Base-by-base conservation (phyloP, 1,140 invertebrate species). In the Macrotrachela quadricornifera region DNA sequence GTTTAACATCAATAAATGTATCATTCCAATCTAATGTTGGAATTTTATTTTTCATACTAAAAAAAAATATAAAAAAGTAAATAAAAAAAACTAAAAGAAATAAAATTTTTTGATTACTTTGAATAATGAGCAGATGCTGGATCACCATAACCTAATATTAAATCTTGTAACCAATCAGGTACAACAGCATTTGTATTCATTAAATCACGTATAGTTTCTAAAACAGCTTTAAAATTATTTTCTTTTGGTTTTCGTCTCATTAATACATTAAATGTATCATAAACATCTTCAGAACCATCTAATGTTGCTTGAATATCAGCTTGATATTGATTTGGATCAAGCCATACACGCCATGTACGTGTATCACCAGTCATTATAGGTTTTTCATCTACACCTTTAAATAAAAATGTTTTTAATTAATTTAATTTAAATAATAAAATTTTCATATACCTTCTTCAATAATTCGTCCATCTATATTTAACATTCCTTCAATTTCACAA, bases 151-250 rank as follows among this genome's bases (percentile, higher is more conserved):
- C 94, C 92, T 6, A 99, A 74, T 51, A 99, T 83, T 57, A 97
- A 83, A 66, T 99, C 88, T 63, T 94, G 85, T 8, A 99, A 71
- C 94, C 94, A 99, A 61, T 94, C 82, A 0, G 94, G 94, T 1
- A 99, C 92, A 15, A 99, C 90, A 42, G 41, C 41, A 17, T 46
- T 46, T 0, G 90, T 95, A 64, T 97, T 99, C 87, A 99, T 96
- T 46, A 99, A 74, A 69, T 95, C 86, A 6, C 92, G 72, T 57
- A 99, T 97, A 0, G 94, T 99, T 70, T 96, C 88, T 56, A 99
- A 67, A 10, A 99, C 94, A 0, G 92, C 92, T 72, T 99, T 78
- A 66, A 99, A 99, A 70, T 99, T 99, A 65, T 99, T 99, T 67
- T 97, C 88, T 66, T 99, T 97, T 0, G 94, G 91, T 69, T 95